Conservation (phyloP, 2,888 invertebrate genomes). For the Dascillus cervinus region DNA sequence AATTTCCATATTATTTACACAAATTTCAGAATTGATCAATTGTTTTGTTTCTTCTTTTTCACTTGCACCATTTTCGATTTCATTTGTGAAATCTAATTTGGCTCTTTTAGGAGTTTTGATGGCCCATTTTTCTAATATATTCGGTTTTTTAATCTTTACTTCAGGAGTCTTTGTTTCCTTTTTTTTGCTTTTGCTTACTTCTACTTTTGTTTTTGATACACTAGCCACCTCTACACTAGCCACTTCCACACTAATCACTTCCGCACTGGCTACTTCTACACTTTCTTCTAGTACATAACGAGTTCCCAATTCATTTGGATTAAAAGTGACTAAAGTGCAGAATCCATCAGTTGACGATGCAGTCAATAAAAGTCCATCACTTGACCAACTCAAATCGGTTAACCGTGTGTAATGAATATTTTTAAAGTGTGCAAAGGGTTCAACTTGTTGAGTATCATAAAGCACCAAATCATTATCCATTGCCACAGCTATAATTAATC, state of each 20-base stretch:
- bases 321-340: constrained; percentile 76
- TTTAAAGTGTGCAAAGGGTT: constrained; percentile 71
- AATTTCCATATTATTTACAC: not conserved
- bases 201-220: constrained; percentile 5
- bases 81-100: constrained; percentile 4
- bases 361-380: constrained; percentile 66
- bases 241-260: constrained; percentile 28
- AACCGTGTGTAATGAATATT: constrained; percentile 86
- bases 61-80: not conserved
- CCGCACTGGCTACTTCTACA: constrained; percentile 29
- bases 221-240: constrained; percentile 23
- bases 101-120: constrained; percentile 18
- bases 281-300: constrained; percentile 44
- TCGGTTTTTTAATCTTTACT: constrained; percentile 27
- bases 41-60: not conserved
- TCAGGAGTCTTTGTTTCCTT: constrained; percentile 15
- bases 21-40: too few species aligned
- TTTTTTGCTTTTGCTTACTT: constrained; percentile 7
- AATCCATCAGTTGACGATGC: constrained; percentile 87
- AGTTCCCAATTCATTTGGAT: constrained; percentile 61
- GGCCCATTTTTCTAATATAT: constrained; percentile 36
- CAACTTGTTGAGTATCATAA: constrained; percentile 78
- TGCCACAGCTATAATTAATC: constrained; percentile 86
- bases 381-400: constrained; percentile 83
- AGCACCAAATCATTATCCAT: constrained; percentile 79